Conservation (phyloP, 2,797 vertebrate genomes). For the Macrochelys suwanniensis region DNA sequence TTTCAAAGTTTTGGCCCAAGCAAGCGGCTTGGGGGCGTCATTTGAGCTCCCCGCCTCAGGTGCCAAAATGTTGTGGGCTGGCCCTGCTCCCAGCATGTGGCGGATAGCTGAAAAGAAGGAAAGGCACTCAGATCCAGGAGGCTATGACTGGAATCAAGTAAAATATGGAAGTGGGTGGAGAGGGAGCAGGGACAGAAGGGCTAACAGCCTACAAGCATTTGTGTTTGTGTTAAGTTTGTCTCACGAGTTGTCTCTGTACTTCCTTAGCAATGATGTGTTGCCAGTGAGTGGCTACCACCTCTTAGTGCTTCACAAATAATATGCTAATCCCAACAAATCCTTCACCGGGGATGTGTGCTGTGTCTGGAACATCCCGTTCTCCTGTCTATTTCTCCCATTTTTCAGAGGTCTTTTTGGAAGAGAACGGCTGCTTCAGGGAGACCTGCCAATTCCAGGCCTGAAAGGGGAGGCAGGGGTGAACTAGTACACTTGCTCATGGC, state of each 20-base stretch:
- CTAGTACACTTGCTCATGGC: neutral
- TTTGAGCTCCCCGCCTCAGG: too few relatives aligned
- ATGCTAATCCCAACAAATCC: neutral
- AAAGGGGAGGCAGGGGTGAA: neutral
- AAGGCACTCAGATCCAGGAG: neutral
- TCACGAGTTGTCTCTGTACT: neutral
- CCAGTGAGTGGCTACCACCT: neutral
- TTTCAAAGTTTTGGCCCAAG: too few relatives aligned
- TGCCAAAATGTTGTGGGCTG: too few relatives aligned
- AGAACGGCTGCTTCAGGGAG: neutral
- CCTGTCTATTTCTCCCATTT: neutral
- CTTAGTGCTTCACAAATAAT: neutral
- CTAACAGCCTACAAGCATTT: neutral
- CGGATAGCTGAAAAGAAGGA: neutral
- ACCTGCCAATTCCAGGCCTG: neutral
- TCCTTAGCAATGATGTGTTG: neutral
- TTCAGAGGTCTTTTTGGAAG: neutral
- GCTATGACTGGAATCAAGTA: neutral
- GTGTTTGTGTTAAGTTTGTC: neutral
- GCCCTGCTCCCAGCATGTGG: neutral
- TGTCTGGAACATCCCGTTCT: neutral
- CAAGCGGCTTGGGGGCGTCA: too few relatives aligned
- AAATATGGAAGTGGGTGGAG: neutral
- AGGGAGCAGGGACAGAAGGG: neutral
- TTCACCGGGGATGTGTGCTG: neutral